Conservation (phyloP, 2,888 invertebrate species). For the Trissolcus japonicus region DNA sequence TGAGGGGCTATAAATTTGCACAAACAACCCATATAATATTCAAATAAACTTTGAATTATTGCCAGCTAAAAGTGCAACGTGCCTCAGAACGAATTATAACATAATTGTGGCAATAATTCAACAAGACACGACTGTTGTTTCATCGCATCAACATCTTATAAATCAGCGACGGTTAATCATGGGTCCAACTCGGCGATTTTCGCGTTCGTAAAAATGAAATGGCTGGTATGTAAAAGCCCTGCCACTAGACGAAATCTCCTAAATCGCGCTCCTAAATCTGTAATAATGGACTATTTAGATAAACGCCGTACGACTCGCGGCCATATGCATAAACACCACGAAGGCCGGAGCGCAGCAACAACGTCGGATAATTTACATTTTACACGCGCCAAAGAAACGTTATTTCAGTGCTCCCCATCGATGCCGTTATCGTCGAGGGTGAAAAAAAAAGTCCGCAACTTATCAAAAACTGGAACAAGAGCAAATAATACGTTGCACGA, state of each 20-base stretch:
- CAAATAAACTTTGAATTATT: too few relatives aligned
- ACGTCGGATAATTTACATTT: conserved; percentile 52
- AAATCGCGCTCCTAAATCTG: conserved; percentile 36
- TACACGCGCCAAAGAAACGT: conserved; percentile 45
- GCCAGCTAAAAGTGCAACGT: too few relatives aligned
- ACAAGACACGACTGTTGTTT: conserved; percentile 2
- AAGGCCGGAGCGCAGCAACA: conserved; percentile 42
- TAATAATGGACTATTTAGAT: conserved; percentile 56
- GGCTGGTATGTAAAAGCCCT: conserved; percentile 14
- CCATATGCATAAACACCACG: conserved; percentile 46
- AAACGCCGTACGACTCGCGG: conserved; percentile 40
- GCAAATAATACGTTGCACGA: conserved; percentile 39
- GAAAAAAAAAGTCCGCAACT: conserved; percentile 26
- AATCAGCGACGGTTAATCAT: conserved; percentile 5
- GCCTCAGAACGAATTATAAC: too few relatives aligned
- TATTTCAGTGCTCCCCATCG: conserved; percentile 42
- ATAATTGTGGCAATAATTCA: neutral
- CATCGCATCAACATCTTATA: conserved; percentile 8
- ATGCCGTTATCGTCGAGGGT: conserved; percentile 40
- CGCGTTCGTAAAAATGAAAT: conserved; percentile 11
- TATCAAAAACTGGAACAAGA: conserved; percentile 33
- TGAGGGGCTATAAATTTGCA: too few relatives aligned
- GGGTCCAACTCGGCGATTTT: neutral
- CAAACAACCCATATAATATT: too few relatives aligned
- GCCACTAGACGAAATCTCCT: conserved; percentile 37